A percentile compares a stretch with the other conserved stretches of the same genome.
phyloP scores from a whole-genome alignment of 2,113 vertebrate species.

The Leptosomus discolor region DNA sequence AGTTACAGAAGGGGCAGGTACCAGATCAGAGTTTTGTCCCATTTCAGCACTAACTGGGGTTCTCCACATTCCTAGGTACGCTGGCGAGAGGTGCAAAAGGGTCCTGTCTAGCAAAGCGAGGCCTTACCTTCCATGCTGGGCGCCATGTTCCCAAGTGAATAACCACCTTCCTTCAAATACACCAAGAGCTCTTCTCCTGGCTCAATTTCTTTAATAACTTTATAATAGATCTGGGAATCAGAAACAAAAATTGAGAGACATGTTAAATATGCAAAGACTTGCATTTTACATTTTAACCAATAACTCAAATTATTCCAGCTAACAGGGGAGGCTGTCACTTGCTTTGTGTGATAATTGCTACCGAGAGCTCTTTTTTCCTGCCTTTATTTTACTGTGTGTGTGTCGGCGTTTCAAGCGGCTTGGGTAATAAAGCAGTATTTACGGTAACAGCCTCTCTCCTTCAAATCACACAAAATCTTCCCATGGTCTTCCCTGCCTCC shows the following conservation, averaged over 20 bases:
- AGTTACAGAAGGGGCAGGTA: background rate
- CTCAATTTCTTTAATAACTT: slow-evolving; percentile 94
- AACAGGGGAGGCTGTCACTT: background rate
- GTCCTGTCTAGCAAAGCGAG: background rate
- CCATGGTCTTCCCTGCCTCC: background rate
- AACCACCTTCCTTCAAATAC: slow-evolving; percentile 92
- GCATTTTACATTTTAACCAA: background rate
- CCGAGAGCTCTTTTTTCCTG: background rate
- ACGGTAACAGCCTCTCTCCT: background rate
- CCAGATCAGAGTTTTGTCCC: background rate
- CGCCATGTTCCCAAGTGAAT: slow-evolving; percentile 88
- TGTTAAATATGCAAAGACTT: background rate
- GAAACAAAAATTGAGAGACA: slow-evolving; percentile 13
- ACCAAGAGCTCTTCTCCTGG: slow-evolving; percentile 95
- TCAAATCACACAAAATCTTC: background rate
- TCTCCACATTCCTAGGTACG: background rate
- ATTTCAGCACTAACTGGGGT: background rate
- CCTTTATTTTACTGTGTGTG: background rate
- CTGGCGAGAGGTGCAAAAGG: background rate
- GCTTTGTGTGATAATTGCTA: background rate
- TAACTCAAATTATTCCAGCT: background rate
- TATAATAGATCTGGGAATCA: slow-evolving; percentile 87
- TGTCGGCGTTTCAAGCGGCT: background rate
- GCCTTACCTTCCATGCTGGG: slow-evolving; percentile 95
- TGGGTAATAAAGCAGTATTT: background rate